Base-by-base conservation (phyloP, 2,797 vertebrate genomes). In the Hybognathus amarus region DNA sequence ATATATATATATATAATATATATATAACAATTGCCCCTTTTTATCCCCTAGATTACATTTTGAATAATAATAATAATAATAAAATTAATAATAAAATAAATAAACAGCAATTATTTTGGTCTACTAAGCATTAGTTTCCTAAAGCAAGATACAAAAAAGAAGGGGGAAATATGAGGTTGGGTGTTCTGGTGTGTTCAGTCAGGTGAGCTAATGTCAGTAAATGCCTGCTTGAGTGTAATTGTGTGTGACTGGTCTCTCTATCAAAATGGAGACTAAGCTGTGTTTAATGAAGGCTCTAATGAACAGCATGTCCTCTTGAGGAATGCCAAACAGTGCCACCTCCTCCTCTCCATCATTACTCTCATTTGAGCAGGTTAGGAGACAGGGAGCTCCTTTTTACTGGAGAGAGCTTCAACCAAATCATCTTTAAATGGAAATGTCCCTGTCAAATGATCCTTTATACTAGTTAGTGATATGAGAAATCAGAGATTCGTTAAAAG, bases 271-370 rank as follows among this genome's bases (percentile, higher is more conserved):
- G 84, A 92, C 81, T 95, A 95, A 95, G 93, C 94, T 95, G 93
- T 93, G 90, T 94, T 94, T 95, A 95, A 95, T 94, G 93, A 95
- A 94, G 22, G 92, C 89, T 83, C 90, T 94, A 94, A 94, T 91
- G 91, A 93, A 90, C 90, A 88, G 90, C 76, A 68, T 87, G 92
- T 89, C 86, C 92, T 89, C 87, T 47, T 54, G 89, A 95, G 92
- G 94, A 95, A 95, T 94, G 93, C 74, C 88, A 91, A 87, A 91
- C 92, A 91, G 50, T 85, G 63, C 56, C 63, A 77, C 89, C 88
- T 88, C 84, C 45, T 80, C 88, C 89, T 86, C 87, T 87, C 90
- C 86, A 89, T 92, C 89, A 94, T 94, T 91, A 93, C 88, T 90
- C 85, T 92, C 89, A 91, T 93, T 90, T 92, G 90, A 86, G 74